Evolutionary conservation across 2,113 vertebrate species (phyloP), one percentile per base, ranked within the genome.

Genomic region (Oryzias celebensis): DNA sequence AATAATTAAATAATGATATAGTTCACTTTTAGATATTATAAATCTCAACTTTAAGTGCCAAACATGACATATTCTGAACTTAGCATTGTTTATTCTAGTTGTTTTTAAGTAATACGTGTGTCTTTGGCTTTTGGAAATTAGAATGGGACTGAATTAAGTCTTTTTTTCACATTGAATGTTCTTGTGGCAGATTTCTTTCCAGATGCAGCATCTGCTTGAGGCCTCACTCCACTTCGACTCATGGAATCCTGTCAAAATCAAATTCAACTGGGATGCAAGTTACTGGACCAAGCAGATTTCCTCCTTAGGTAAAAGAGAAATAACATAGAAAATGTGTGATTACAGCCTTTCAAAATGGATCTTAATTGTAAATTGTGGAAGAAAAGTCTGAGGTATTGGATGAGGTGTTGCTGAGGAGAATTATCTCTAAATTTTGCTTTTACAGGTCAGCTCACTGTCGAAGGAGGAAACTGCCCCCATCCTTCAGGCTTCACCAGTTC

Each of bases 261-360:
- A 93, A 71, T 99, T 99, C 82, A 92, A 95, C 70, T 99, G 97
- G 97, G 97, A 99, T 70, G 95, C 95, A n/a, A 95, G 95, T 77
- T 96, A 94, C 80, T 99, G 97, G 96, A 96, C 93, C 14, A 96
- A 98, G 80, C 94, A 98, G 62, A 91, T 99, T 62, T 94, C 96
- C 72, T 93, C 73, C 77, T 84, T 99, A 66, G 97, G 97, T 98
- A 88, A 79, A 58, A 17, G 26, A 7, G 48, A 47, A 28, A 17
- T 48, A 64, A 52, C 22, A 14, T 51, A 2, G 22, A 59, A 65
- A 52, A 44, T 44, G 10, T 45, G 44, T 17, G 15, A 45, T 45
- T 16, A 5, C 44, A 45, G 44, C 17, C 44, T 45, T 45, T 45
- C 15, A 45, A 14, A 44, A 44, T 28, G 3, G 7, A 12, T 36